Conservation (phyloP, 2,113 vertebrate genomes). For the Petaurus breviceps region DNA sequence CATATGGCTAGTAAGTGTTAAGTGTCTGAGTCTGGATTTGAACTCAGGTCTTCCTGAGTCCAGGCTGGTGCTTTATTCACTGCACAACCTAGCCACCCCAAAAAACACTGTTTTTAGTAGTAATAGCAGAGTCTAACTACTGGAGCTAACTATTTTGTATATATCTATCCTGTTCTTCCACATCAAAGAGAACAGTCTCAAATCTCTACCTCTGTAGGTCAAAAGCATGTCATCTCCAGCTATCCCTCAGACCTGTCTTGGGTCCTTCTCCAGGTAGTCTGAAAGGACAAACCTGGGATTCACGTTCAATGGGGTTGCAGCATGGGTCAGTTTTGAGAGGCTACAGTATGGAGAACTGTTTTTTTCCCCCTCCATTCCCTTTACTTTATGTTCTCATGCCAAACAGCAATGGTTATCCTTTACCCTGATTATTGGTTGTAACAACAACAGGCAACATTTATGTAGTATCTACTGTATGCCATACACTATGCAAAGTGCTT, state of each 20-base stretch:
- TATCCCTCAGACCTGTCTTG: neutral
- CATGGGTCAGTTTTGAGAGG: neutral
- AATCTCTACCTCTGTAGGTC: neutral
- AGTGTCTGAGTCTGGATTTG: no score
- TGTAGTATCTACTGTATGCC: no score
- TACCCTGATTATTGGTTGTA: neutral
- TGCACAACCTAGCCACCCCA: no score
- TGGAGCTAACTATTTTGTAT: neutral
- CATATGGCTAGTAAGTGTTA: no score
- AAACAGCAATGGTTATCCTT: neutral
- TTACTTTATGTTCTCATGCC: neutral
- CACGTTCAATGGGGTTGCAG: neutral
- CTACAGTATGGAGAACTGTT: neutral
- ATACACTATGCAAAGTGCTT: neutral
- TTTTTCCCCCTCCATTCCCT: neutral
- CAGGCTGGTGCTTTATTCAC: no score
- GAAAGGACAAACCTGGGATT: constrained; percentile 6
- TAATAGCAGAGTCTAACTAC: neutral
- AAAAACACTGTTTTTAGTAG: neutral
- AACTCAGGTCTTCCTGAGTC: no score
- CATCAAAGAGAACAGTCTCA: neutral
- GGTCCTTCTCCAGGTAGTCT: neutral
- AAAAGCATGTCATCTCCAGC: neutral
- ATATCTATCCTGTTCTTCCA: neutral
- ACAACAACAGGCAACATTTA: neutral